These are phyloP conservation scores for Mythimna impura DNA, from an alignment of 2,888 invertebrate genomes.

Conservation along the genomic window DNA sequence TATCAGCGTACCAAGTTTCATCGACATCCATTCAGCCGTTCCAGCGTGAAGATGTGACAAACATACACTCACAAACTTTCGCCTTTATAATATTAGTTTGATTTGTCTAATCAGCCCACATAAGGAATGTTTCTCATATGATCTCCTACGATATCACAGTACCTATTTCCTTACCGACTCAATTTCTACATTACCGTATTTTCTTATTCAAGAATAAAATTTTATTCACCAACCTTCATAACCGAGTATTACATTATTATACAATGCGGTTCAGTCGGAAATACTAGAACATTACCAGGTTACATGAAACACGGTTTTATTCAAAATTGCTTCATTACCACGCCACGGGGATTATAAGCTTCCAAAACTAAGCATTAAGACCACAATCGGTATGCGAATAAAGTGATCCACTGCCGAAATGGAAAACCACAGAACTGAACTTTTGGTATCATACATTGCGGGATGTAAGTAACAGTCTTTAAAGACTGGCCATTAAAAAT, in stretches of 20 bases:
- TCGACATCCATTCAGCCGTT: too few species aligned
- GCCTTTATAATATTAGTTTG: too few species aligned
- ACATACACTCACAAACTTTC: too few species aligned
- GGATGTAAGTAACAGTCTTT: neutral
- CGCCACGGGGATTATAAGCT: slow-evolving; percentile 65
- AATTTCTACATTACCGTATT: neutral
- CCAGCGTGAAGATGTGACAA: too few species aligned
- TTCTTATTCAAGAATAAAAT: neutral
- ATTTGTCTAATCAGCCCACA: neutral
- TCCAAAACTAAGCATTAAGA: slow-evolving; percentile 63
- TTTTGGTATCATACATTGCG: slow-evolving; percentile 36
- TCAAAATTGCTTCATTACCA: slow-evolving; percentile 67
- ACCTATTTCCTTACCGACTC: neutral
- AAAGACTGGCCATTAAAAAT: slow-evolving; percentile 13
- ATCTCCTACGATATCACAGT: neutral
- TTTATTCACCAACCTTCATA: slow-evolving; percentile 20
- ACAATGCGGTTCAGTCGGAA: slow-evolving; percentile 37
- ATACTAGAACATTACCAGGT: slow-evolving; percentile 48
- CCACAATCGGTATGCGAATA: slow-evolving; percentile 50
- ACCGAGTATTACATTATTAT: slow-evolving; percentile 34
- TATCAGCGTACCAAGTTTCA: too few species aligned
- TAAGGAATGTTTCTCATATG: too few species aligned
- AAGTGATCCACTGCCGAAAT: slow-evolving; percentile 40
- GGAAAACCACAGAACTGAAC: slow-evolving; percentile 25
- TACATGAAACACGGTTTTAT: slow-evolving; percentile 56